Evolutionary conservation across 2,888 invertebrate species (phyloP).

Genomic region (Coelinius sp.): DNA sequence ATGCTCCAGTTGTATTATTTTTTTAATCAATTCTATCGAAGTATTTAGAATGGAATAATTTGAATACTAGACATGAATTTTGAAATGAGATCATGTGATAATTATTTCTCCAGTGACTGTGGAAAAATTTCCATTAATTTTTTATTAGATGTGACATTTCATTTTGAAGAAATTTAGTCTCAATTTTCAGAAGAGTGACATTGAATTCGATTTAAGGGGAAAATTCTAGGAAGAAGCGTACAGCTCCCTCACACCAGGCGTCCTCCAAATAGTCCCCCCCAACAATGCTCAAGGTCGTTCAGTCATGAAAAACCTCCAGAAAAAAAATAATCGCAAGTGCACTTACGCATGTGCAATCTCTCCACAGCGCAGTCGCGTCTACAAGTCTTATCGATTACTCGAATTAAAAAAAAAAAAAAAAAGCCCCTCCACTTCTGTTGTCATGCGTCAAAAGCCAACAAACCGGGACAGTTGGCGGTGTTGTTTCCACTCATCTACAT

Average conservation of each 20-base stretch:
- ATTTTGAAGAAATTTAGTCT: too few relatives aligned
- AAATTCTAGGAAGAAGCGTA: neutral
- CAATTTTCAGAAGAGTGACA: too few relatives aligned
- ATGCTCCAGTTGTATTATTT: neutral
- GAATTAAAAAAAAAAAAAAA: neutral
- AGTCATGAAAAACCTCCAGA: neutral
- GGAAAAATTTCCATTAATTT: too few relatives aligned
- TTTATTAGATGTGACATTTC: too few relatives aligned
- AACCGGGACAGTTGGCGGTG: conserved; percentile 6
- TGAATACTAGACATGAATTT: too few relatives aligned
- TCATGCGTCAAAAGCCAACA: conserved; percentile 11
- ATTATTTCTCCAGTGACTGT: too few relatives aligned
- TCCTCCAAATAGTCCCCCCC: neutral
- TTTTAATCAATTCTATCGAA: too few relatives aligned
- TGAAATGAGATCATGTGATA: too few relatives aligned
- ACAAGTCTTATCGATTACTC: conserved; percentile 13
- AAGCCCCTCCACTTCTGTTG: conserved; percentile 12
- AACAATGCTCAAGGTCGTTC: conserved; percentile 20
- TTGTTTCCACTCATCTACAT: neutral
- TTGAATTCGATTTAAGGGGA: neutral
- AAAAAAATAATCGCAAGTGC: neutral
- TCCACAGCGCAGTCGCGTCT: conserved; percentile 14
- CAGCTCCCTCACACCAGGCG: conserved; percentile 9
- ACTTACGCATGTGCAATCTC: neutral
- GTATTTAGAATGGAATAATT: too few relatives aligned